Base-by-base conservation (phyloP, 1,140 invertebrate genomes). In the Papilio aristodemus region DNA sequence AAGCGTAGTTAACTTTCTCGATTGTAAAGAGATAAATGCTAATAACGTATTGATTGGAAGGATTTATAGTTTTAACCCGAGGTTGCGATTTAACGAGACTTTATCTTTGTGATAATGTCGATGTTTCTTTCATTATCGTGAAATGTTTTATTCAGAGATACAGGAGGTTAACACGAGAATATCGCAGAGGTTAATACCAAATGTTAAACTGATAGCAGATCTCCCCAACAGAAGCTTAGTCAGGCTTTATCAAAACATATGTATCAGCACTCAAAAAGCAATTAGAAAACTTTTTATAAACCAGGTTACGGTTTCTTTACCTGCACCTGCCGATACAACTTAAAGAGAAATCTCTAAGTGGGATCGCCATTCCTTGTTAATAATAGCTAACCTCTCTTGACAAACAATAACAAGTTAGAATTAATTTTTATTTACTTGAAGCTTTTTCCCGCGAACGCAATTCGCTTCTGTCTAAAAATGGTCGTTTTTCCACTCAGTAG, bases 41-140 rank as follows among this genome's bases (percentile, higher is more conserved):
- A 46, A 17, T 46, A 19, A 46, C 14, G 46, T 22, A 25, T 54
- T 22, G 46, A 54, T 54, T 54, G 46, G 46, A 54, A 54, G 46
- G 46, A 54, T 54, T 54, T 54, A 54, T 54, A 19, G 10, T 25
- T 25, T 54, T 54, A 54, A 25, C 46, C 46, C 46, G 46, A 54
- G 46, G 46, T 54, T 54, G 46, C 10, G 19, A 22, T 22, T 54
- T 54, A 54, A 54, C 46, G 19, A 54, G 46, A 54, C 46, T 22
- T 54, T 54, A 54, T 54, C 46, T 54, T 54, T 10, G 46, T 9
- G 9, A 54, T 43, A 14, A 43, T 25, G 19, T 54, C 22, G 19
- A 54, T 54, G 46, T 54, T 54, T 54, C 46, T 54, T 54, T 5
- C 19, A 22, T 22, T 54, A 54, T 54, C 46, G 1, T 54, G 17